A percentile compares a stretch with the other conserved stretches of the same genome.
These are phyloP conservation scores for Gorsachius magnificus DNA, from an alignment of 2,797 vertebrate genomes.

Conservation along the genomic window DNA sequence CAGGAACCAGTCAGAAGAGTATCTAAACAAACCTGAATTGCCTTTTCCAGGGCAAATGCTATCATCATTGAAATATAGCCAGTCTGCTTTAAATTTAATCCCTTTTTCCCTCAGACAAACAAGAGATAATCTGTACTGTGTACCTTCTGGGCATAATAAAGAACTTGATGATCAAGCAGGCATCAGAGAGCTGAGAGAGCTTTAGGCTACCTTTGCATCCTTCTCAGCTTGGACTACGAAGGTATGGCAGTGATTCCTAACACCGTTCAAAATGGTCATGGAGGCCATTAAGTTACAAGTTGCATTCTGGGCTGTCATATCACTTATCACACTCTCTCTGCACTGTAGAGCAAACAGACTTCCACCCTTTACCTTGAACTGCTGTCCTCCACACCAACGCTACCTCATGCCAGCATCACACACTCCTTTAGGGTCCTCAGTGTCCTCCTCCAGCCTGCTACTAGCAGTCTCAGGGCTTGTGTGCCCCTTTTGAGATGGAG, in stretches of 20 bases:
- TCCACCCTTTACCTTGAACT: neutral
- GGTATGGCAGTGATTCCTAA: neutral
- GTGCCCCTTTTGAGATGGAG: neutral
- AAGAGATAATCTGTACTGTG: neutral
- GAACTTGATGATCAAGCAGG: neutral
- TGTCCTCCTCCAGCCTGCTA: neutral
- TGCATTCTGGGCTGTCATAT: neutral
- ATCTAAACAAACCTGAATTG: neutral
- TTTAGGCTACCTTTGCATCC: neutral
- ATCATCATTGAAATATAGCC: neutral
- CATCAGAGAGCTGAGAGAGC: neutral
- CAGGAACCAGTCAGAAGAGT: neutral
- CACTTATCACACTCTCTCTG: neutral
- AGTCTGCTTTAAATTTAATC: neutral
- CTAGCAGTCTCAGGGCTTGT: neutral
- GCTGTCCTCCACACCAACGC: neutral
- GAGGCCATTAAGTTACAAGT: neutral
- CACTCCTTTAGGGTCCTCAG: neutral
- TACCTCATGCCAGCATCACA: neutral
- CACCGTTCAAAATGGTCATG: neutral
- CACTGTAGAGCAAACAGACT: neutral
- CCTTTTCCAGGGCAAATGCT: neutral
- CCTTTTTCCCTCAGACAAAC: neutral
- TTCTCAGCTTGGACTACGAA: neutral
- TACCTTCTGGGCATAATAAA: neutral